phyloP scores from a whole-genome alignment of 2,113 vertebrate genomes.

The Theropithecus gelada region DNA sequence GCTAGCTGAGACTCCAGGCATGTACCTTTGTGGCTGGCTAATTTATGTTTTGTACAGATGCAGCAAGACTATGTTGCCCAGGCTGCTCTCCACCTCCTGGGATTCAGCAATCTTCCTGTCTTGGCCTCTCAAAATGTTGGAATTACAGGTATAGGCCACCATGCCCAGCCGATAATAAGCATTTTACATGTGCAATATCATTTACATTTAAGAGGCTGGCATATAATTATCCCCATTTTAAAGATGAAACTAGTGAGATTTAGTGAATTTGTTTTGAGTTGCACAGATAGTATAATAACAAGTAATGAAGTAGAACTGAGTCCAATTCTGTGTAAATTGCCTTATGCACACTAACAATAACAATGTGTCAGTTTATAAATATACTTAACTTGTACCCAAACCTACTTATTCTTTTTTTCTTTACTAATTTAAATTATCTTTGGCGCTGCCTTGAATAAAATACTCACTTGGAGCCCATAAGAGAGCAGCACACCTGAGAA shows the following conservation, averaged over 20 bases:
- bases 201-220: background rate
- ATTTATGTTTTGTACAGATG: no score
- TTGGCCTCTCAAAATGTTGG: no score
- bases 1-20: no score
- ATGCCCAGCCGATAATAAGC: no score
- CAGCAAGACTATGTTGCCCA: no score
- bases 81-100: no score
- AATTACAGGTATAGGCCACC: no score
- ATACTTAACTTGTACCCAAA: background rate
- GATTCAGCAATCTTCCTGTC: no score
- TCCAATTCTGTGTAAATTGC: background rate
- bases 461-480: fast-evolving
- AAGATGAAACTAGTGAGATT: background rate
- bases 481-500: background rate
- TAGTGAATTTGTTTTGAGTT: background rate
- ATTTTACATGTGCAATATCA: background rate
- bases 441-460: background rate
- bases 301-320: background rate
- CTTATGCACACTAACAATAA: background rate
- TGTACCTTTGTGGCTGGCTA: no score
- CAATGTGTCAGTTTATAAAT: background rate
- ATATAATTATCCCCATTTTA: background rate
- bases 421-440: background rate
- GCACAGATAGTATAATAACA: no score
- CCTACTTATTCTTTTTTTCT: background rate